Conservation (phyloP, 2,888 invertebrate genomes). For the Odontomyia ornata region DNA sequence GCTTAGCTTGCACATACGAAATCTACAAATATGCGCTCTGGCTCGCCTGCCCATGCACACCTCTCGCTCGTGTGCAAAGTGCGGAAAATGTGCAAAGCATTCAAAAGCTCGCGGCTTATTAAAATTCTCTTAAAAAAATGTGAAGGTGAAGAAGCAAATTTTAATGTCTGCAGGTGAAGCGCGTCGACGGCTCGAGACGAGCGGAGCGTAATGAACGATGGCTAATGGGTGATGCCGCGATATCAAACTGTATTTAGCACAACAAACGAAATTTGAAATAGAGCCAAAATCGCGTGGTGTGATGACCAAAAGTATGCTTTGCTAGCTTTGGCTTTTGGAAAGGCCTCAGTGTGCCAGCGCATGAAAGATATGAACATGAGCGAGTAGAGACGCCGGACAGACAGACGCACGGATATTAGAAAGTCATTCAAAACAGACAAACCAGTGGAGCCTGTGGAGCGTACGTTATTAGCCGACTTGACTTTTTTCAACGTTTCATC, state of each 20-base stretch:
- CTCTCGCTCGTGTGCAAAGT: not conserved
- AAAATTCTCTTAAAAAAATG: conserved; percentile 17
- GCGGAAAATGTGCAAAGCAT: not conserved
- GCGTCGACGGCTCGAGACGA: not conserved
- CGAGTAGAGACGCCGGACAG: not conserved
- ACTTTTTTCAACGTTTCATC: conserved; percentile 21
- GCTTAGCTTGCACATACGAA: not conserved
- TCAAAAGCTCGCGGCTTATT: not conserved
- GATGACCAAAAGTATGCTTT: not conserved
- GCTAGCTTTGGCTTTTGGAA: not conserved
- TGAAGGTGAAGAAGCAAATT: conserved; percentile 15
- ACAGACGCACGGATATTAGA: conserved; percentile 23
- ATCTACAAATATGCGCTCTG: not conserved
- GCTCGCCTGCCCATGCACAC: not conserved
- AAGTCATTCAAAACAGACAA: conserved; percentile 28
- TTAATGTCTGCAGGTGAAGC: conserved; percentile 3
- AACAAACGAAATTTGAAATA: conserved; percentile 33
- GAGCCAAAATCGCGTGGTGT: conserved; percentile 15
- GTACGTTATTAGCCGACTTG: conserved; percentile 5
- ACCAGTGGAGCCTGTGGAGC: not conserved
- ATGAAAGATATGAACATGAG: not conserved
- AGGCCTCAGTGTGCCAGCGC: not conserved
- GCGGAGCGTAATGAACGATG: not conserved
- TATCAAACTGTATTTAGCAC: not conserved
- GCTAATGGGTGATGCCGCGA: too few species aligned